phyloP scores from a whole-genome alignment of 2,888 invertebrate genomes.

The Pollenia amentaria region DNA sequence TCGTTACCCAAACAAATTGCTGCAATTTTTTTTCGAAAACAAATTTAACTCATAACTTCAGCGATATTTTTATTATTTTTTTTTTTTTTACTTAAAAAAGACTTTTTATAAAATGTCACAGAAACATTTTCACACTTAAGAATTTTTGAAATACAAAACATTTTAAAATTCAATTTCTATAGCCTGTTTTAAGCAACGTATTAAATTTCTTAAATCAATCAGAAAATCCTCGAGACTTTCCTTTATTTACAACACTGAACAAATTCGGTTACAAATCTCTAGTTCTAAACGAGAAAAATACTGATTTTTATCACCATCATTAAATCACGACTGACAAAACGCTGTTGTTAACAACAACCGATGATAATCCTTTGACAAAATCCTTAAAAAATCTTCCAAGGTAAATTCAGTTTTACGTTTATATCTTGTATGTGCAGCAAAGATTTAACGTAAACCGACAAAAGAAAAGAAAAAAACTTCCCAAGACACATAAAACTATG shows the following conservation, averaged over 20 bases:
- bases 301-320: conserved; percentile 38
- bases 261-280: conserved; percentile 1
- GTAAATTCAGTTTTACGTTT: conserved; percentile 1
- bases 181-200: no score
- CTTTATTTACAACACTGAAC: background rate
- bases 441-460: background rate
- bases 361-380: conserved; percentile 44
- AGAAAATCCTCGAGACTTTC: background rate
- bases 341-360: conserved; percentile 39
- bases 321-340: conserved; percentile 57
- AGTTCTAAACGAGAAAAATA: background rate
- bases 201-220: no score
- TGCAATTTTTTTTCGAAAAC: no score
- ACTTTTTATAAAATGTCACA: no score
- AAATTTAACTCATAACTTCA: no score
- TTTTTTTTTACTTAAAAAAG: no score
- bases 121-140: no score
- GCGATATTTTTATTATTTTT: no score
- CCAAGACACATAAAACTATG: conserved; percentile 3
- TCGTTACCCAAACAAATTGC: no score
- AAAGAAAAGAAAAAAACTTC: background rate
- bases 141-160: no score
- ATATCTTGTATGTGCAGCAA: background rate
- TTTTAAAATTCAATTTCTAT: no score
- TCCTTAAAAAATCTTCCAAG: conserved; percentile 24